Conservation (phyloP, 1,140 invertebrate species). For the Cotesia vestalis region DNA sequence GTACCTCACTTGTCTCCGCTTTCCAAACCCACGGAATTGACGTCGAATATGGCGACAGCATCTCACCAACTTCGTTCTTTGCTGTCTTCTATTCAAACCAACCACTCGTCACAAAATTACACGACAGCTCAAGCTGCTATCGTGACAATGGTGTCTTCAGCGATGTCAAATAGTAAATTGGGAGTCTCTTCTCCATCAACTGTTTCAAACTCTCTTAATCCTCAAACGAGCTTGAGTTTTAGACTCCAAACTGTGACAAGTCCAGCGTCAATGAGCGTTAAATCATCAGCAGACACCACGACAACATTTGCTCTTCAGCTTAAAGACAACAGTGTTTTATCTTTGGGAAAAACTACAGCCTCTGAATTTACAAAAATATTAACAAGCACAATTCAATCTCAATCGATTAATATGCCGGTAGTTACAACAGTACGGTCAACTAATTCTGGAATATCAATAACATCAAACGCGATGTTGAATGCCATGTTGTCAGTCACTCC, state of each 20-base stretch:
- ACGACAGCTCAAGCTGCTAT: slow-evolving; percentile 48
- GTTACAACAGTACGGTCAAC: slow-evolving; percentile 38
- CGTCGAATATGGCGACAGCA: slow-evolving; percentile 75
- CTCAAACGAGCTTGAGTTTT: slow-evolving; percentile 42
- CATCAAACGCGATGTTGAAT: slow-evolving; percentile 63
- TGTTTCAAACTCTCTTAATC: slow-evolving; percentile 41
- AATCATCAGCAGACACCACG: slow-evolving; percentile 58
- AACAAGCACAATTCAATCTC: slow-evolving; percentile 47
- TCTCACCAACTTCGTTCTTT: slow-evolving; percentile 72
- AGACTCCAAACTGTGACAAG: slow-evolving; percentile 42
- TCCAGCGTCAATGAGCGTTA: slow-evolving; percentile 34
- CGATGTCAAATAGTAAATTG: slow-evolving; percentile 58
- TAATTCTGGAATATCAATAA: slow-evolving; percentile 56
- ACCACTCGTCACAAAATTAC: slow-evolving; percentile 53
- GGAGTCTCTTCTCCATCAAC: slow-evolving; percentile 45
- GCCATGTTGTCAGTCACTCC: slow-evolving; percentile 60
- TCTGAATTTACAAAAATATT: slow-evolving; percentile 51
- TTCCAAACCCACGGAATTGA: slow-evolving; percentile 75
- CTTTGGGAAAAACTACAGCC: slow-evolving; percentile 43
- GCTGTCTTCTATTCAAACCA: slow-evolving; percentile 59
- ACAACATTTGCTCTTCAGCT: slow-evolving; percentile 51
- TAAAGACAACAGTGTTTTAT: slow-evolving; percentile 55
- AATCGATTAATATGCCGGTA: slow-evolving; percentile 41
- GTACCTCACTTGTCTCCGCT: slow-evolving; percentile 75
- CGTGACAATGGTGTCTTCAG: slow-evolving; percentile 69